A percentile compares a stretch with the other conserved stretches of the same genome.
These are phyloP conservation scores for Pseudochromis fuscus DNA, from an alignment of 2,797 vertebrate genomes.

Conservation along the genomic window DNA sequence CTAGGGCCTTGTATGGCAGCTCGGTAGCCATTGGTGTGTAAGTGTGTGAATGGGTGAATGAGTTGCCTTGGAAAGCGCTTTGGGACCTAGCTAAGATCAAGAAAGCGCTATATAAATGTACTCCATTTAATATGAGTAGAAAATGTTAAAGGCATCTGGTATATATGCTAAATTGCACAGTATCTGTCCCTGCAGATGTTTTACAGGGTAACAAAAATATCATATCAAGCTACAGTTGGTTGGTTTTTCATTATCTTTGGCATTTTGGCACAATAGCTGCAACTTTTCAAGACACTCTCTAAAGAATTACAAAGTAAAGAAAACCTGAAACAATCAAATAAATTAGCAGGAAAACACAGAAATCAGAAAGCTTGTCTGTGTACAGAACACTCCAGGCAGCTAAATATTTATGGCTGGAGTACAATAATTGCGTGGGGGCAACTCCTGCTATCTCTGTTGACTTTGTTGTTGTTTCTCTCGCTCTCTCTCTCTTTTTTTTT, in stretches of 20 bases:
- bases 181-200: not conserved
- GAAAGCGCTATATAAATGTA: too few relatives aligned
- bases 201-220: not conserved
- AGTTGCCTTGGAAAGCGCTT: too few relatives aligned
- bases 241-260: not conserved
- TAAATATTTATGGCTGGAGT: conserved; percentile 34
- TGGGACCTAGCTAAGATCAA: too few relatives aligned
- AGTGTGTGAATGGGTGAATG: too few relatives aligned
- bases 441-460: conserved; percentile 23
- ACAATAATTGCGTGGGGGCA: conserved; percentile 30
- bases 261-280: not conserved
- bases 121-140: not conserved
- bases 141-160: not conserved
- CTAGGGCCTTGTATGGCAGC: too few relatives aligned
- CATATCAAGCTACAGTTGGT: not conserved
- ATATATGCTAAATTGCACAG: not conserved
- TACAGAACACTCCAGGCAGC: too few relatives aligned
- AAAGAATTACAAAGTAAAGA: not conserved
- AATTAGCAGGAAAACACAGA: not conserved
- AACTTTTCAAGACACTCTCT: not conserved
- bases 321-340: conserved; percentile 4
- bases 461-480: not conserved
- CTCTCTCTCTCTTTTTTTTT: not conserved
- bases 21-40: too few relatives aligned
- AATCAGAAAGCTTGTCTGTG: conserved; percentile 10